Conservation (phyloP, 2,113 vertebrate genomes). For the Takifugu flavidus region DNA sequence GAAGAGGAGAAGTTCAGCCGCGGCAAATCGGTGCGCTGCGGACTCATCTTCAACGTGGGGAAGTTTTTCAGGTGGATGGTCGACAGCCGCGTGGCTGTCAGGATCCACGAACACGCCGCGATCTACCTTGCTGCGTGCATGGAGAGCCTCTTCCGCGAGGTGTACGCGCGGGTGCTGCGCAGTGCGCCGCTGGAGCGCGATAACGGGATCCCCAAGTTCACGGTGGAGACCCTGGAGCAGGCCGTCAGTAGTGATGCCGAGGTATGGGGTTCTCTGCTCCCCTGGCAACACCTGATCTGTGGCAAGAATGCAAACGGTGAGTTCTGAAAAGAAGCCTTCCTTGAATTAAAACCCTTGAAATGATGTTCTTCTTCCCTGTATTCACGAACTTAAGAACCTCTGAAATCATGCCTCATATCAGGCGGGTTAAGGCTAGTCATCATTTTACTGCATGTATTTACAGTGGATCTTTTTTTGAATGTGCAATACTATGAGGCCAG, state of each 20-base stretch:
- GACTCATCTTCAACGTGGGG: conserved; percentile 90
- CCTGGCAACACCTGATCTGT: conserved; percentile 90
- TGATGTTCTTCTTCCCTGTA: not conserved
- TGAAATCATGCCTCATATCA: too few species aligned
- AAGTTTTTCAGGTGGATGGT: conserved; percentile 98
- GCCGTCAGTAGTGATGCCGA: conserved; percentile 88
- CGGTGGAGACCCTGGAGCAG: conserved; percentile 86
- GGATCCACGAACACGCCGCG: conserved; percentile 94
- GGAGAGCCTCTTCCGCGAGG: conserved; percentile 91
- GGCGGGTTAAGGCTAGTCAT: too few species aligned
- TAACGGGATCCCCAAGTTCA: conserved; percentile 83
- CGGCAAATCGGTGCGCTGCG: conserved; percentile 89
- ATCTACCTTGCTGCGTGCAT: conserved; percentile 93
- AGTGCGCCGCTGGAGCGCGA: conserved; percentile 71
- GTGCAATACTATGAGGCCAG: not conserved
- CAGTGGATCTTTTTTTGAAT: too few species aligned
- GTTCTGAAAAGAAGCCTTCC: conserved; percentile 50
- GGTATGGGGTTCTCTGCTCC: conserved; percentile 88
- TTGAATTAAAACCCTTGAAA: not conserved
- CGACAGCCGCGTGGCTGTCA: conserved; percentile 87
- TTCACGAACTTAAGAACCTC: not conserved
- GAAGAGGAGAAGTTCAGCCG: conserved; percentile 91
- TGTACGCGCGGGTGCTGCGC: conserved; percentile 81
- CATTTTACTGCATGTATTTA: too few species aligned
- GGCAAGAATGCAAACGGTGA: conserved; percentile 92